These are phyloP conservation scores for Arctocebus calabarensis DNA, from an alignment of 2,797 vertebrate genomes.

Conservation along the genomic window DNA sequence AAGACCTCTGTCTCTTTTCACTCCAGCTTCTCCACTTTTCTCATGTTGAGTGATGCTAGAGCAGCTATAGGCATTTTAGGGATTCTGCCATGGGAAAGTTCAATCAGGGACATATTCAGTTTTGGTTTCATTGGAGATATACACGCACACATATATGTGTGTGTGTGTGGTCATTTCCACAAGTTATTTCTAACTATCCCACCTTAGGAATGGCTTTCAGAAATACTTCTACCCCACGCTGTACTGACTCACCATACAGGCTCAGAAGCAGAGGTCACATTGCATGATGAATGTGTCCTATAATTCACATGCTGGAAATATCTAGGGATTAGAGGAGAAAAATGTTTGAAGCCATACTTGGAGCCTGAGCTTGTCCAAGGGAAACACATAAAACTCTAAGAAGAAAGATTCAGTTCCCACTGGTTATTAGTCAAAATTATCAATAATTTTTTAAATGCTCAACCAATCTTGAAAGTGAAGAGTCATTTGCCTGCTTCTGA, in stretches of 20 bases:
- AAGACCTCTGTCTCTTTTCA: not conserved
- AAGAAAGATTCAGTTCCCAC: not conserved
- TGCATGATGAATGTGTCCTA: not conserved
- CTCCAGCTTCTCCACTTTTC: not conserved
- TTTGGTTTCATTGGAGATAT: not conserved
- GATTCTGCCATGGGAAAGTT: not conserved
- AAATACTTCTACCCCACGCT: not conserved
- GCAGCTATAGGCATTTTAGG: not conserved
- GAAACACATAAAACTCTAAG: not conserved
- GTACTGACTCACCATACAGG: not conserved
- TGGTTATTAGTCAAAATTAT: not conserved
- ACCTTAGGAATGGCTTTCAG: conserved; percentile 3
- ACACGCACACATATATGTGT: no score
- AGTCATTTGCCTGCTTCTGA: conserved; percentile 22
- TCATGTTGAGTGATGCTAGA: not conserved
- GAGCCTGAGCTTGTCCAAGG: not conserved
- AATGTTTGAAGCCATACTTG: not conserved
- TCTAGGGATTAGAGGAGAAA: not conserved
- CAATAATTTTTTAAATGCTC: conserved; percentile 31
- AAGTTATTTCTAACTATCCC: not conserved
- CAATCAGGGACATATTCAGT: conserved; percentile 2
- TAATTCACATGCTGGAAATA: not conserved
- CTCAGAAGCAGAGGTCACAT: not conserved
- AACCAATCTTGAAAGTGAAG: conserved; percentile 24
- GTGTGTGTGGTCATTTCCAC: not conserved